These are phyloP conservation scores for Rafetus swinhoei DNA, from an alignment of 2,113 vertebrate genomes.

Conservation along the genomic window DNA sequence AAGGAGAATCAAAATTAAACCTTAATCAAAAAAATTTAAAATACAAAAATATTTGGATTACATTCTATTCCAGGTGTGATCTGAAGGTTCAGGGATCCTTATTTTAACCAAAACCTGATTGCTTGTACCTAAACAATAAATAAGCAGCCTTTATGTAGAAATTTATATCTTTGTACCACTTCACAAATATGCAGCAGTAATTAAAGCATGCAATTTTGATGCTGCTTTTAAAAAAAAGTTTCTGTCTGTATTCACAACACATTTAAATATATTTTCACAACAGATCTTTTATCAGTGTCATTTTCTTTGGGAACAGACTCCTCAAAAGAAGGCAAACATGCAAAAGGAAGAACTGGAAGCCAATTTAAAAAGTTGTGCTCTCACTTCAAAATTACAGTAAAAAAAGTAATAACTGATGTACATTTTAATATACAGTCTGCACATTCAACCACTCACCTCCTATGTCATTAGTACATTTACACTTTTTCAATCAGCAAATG, in stretches of 20 bases:
- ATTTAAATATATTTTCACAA: not conserved
- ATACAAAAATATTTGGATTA: not conserved
- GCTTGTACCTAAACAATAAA: not conserved
- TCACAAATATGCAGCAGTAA: not conserved
- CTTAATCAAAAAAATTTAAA: not conserved
- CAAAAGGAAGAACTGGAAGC: not conserved
- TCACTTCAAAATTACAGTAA: not conserved
- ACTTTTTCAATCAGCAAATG: not conserved
- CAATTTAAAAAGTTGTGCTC: not conserved
- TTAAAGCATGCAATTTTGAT: not conserved
- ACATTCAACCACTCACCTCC: not conserved
- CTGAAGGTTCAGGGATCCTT: not conserved
- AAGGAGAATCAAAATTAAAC: not conserved
- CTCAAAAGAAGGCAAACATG: not conserved
- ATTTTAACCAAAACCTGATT: not conserved
- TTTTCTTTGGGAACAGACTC: not conserved
- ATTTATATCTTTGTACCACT: not conserved
- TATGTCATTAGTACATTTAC: not conserved
- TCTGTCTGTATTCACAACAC: not conserved
- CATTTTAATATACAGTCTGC: not conserved
- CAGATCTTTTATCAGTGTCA: not conserved
- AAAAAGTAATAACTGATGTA: not conserved
- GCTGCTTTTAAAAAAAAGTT: not conserved
- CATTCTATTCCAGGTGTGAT: not conserved
- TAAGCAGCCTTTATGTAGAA: not conserved